Base-by-base conservation (phyloP, 2,113 vertebrate species). In the Paramisgurnus dabryanus region DNA sequence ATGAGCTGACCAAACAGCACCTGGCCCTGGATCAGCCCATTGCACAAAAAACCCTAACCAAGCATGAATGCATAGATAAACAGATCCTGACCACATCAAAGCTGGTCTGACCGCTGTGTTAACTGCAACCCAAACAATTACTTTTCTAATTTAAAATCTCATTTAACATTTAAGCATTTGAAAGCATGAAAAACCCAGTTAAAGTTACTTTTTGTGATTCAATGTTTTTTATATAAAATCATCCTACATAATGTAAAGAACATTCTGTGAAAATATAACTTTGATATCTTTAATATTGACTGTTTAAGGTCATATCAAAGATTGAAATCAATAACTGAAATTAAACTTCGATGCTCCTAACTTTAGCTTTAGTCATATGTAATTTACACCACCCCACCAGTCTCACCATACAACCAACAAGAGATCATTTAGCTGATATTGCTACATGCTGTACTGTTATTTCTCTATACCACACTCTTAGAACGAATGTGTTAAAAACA, bases 31-130 rank as follows among this genome's bases (percentile, higher is more conserved):
- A 74, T 69, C 65, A 34, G 49, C 34, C 7, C n/a, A n/a, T 18
- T 27, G 27, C 41, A 67, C 40, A 65, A 49, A 76, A 6, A 22
- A 13, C 22, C 22, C 64, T 71, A 60, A 66, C 11, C 76, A 68
- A 78, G 47, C 22, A 53, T 41, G 27, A 40, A 43, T 17, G 22
- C 22, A 76, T 6, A 49, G 73, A 50, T 64, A 39, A 50, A 76
- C 64, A 13, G 13, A 76, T 76, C 22, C 73, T 76, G 22, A 50
- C 41, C 58, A 50, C 73, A 64, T 76, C 41, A 64, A 76, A 76
- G 60, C 43, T 49, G 17, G 17, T 17, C 12, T 63, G 60, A 60
- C 40, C 40, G 6, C 7, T 45, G 53, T 43, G 57, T 18, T 60
- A 17, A 45, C 10, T 39, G 49, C 39, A 74, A 5, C 40, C 17